Evolutionary conservation across 2,113 vertebrate species (phyloP).

Genomic region (Cygnus atratus): DNA sequence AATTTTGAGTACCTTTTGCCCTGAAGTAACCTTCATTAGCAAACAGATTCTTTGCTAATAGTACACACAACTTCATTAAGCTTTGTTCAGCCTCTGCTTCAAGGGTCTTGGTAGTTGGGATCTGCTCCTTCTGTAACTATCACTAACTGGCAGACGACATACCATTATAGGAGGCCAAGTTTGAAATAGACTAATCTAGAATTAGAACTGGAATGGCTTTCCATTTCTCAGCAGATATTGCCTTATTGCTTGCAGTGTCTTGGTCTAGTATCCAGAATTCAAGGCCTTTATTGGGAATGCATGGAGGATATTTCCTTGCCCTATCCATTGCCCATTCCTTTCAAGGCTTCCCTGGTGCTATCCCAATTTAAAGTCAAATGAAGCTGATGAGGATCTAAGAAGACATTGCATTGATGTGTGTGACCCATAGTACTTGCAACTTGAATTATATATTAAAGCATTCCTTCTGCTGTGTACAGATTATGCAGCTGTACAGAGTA

Average conservation of each 20-base stretch:
- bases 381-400: conserved; percentile 74
- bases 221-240: neutral
- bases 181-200: neutral
- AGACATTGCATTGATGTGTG: conserved; percentile 74
- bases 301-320: conserved; percentile 60
- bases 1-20: neutral
- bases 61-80: neutral
- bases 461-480: conserved; percentile 1
- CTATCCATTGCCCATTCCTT: conserved; percentile 66
- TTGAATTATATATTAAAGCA: conserved; percentile 49
- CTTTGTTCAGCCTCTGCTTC: neutral
- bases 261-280: conserved; percentile 78
- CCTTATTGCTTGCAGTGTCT: conserved; percentile 8
- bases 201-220: neutral
- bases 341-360: conserved; percentile 67
- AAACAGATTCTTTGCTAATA: neutral
- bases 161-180: neutral
- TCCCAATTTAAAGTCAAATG: conserved; percentile 77
- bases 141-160: neutral
- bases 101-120: neutral
- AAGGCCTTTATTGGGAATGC: conserved; percentile 68
- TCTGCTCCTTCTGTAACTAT: neutral
- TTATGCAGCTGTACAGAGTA: neutral
- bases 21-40: neutral
- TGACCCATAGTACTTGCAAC: conserved; percentile 73